These are phyloP conservation scores for Phlogophora meticulosa DNA, from an alignment of 2,888 invertebrate genomes.

Conservation along the genomic window DNA sequence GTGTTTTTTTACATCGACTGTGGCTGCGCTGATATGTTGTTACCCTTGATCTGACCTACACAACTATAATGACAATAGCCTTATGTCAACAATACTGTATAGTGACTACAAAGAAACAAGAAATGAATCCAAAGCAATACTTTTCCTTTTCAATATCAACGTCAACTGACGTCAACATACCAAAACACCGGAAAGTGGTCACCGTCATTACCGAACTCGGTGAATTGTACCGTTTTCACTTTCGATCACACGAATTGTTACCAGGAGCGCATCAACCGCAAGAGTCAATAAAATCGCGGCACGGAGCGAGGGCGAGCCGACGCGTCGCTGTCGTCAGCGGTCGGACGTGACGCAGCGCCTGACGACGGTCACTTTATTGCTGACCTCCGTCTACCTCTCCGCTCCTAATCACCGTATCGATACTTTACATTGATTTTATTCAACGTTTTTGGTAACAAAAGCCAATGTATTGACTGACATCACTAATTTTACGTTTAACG, in stretches of 20 bases:
- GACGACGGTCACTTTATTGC: slow-evolving; percentile 91
- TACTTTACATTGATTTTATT: slow-evolving; percentile 77
- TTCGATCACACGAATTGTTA: slow-evolving; percentile 85
- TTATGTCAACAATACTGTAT: neutral
- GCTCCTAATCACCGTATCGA: slow-evolving; percentile 84
- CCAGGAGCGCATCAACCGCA: slow-evolving; percentile 87
- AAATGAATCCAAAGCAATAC: slow-evolving; percentile 25
- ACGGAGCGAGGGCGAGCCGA: slow-evolving; percentile 79
- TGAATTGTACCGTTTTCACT: slow-evolving; percentile 81
- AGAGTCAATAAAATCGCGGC: slow-evolving; percentile 88
- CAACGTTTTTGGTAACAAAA: slow-evolving; percentile 68
- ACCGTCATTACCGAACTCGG: slow-evolving; percentile 57
- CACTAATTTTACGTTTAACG: slow-evolving; percentile 13
- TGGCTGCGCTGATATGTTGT: neutral
- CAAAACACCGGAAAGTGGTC: slow-evolving; percentile 47
- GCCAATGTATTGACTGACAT: slow-evolving; percentile 48
- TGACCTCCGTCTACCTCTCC: slow-evolving; percentile 88
- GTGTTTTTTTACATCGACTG: too few relatives aligned
- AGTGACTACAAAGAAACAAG: slow-evolving; percentile 13
- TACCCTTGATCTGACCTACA: slow-evolving; percentile 15
- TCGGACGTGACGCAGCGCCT: slow-evolving; percentile 87
- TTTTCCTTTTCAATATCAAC: slow-evolving; percentile 42
- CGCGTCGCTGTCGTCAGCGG: slow-evolving; percentile 72
- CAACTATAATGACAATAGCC: neutral
- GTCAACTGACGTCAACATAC: slow-evolving; percentile 32